These are phyloP conservation scores for Ostrea edulis DNA, from an alignment of 1,140 invertebrate genomes.

Conservation along the genomic window DNA sequence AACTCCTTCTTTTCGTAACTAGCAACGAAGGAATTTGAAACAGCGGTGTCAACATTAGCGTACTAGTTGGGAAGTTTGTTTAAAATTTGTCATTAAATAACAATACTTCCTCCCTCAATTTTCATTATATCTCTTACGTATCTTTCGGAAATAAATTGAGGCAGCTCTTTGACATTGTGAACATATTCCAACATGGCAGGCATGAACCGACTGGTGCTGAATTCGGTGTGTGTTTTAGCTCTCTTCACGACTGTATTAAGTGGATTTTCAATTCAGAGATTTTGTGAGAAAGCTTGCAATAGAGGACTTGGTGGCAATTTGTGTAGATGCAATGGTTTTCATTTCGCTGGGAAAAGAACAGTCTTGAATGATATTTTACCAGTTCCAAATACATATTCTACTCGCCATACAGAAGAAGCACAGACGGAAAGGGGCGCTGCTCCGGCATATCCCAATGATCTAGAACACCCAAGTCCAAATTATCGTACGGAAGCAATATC, in stretches of 20 bases:
- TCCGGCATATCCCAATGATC: background rate
- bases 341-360: slow-evolving; percentile 58
- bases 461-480: background rate
- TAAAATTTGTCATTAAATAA: slow-evolving; percentile 23
- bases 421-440: background rate
- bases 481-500: background rate
- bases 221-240: slow-evolving; percentile 5
- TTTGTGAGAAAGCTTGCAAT: slow-evolving; percentile 53
- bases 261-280: slow-evolving; percentile 45
- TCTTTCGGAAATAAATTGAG: background rate
- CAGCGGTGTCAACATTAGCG: slow-evolving; percentile 8
- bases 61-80: background rate
- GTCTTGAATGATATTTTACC: slow-evolving; percentile 26
- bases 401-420: background rate
- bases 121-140: background rate
- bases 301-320: slow-evolving; percentile 52
- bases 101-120: background rate
- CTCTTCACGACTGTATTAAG: background rate
- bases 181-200: background rate
- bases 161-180: background rate
- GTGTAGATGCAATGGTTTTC: slow-evolving; percentile 56
- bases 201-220: background rate
- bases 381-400: slow-evolving; percentile 24
- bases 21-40: slow-evolving; percentile 20
- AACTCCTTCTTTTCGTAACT: background rate